phyloP scores from a whole-genome alignment of 92 coral and sea anemone species.

The Paramuricea clavata region DNA sequence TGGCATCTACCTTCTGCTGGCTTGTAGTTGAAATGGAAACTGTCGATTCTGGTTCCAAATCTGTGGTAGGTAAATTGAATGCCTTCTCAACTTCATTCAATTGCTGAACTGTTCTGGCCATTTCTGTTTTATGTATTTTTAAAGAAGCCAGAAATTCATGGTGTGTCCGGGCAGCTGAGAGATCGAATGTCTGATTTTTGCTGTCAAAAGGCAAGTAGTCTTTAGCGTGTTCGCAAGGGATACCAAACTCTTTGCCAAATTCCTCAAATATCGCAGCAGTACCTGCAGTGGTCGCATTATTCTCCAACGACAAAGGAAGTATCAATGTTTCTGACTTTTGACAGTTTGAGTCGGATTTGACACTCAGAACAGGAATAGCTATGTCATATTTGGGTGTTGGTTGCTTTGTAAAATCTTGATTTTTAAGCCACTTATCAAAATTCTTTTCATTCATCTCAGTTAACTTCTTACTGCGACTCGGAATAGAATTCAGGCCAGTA shows the following conservation, averaged over 20 bases:
- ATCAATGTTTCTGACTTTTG: constrained; percentile 48
- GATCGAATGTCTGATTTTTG: constrained; percentile 49
- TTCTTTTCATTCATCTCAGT: constrained; percentile 35
- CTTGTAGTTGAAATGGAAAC: neutral
- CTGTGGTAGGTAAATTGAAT: constrained; percentile 3
- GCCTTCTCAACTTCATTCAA: constrained; percentile 39
- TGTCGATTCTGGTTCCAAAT: neutral
- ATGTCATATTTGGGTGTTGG: constrained; percentile 23
- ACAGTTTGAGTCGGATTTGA: constrained; percentile 16
- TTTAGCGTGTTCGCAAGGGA: constrained; percentile 55
- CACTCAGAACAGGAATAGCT: neutral
- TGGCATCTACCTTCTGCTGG: constrained; percentile 58
- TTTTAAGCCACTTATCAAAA: constrained; percentile 41
- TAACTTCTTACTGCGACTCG: constrained; percentile 12
- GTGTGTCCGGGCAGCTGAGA: constrained; percentile 51
- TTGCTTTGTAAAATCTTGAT: neutral
- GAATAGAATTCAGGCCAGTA: constrained; percentile 40
- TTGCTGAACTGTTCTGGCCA: constrained; percentile 43
- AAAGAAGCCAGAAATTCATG: constrained; percentile 52
- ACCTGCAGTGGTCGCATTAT: constrained; percentile 57
- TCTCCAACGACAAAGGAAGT: constrained; percentile 64
- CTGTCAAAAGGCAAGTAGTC: constrained; percentile 58
- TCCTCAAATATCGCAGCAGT: constrained; percentile 72
- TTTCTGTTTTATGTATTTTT: constrained; percentile 45
- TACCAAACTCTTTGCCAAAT: constrained; percentile 65